These are phyloP conservation scores for Aplysina aerophoba DNA, from an alignment of 37 sponge, comb jelly and placozoan genomes.

Conservation along the genomic window DNA sequence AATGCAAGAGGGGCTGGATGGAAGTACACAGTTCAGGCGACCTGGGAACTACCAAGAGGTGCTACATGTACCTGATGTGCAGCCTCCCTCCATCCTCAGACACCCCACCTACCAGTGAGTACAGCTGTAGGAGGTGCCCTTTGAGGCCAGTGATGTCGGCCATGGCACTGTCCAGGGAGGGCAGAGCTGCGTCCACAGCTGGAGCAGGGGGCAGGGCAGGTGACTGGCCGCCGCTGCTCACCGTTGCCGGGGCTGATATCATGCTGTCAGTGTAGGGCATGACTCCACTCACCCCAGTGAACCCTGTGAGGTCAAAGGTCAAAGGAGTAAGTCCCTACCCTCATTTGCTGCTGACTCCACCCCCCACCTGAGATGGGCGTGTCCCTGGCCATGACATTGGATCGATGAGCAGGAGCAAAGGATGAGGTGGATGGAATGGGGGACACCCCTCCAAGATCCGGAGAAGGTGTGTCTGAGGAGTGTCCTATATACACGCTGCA, in stretches of 20 bases:
- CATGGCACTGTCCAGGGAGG: slow-evolving; percentile 25
- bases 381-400: background rate
- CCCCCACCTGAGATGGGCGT: slow-evolving; percentile 5
- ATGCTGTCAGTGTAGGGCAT: slow-evolving; percentile 21
- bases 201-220: slow-evolving; percentile 1
- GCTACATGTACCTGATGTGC: too few species aligned
- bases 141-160: slow-evolving; percentile 52
- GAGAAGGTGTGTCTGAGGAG: too few species aligned
- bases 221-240: background rate
- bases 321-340: too few species aligned
- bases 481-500: too few species aligned
- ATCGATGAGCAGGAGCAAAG: background rate
- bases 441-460: too few species aligned
- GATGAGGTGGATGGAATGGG: too few species aligned
- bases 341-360: too few species aligned
- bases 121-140: slow-evolving; percentile 56
- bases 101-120: slow-evolving; percentile 45
- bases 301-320: background rate
- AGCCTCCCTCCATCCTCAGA: background rate
- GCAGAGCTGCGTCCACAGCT: background rate
- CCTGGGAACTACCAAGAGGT: too few species aligned
- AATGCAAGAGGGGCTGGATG: too few species aligned
- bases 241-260: slow-evolving; percentile 29
- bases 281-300: slow-evolving; percentile 15
- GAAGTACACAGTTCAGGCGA: too few species aligned